Conservation (phyloP, 2,113 vertebrate species). For the Junco hyemalis region DNA sequence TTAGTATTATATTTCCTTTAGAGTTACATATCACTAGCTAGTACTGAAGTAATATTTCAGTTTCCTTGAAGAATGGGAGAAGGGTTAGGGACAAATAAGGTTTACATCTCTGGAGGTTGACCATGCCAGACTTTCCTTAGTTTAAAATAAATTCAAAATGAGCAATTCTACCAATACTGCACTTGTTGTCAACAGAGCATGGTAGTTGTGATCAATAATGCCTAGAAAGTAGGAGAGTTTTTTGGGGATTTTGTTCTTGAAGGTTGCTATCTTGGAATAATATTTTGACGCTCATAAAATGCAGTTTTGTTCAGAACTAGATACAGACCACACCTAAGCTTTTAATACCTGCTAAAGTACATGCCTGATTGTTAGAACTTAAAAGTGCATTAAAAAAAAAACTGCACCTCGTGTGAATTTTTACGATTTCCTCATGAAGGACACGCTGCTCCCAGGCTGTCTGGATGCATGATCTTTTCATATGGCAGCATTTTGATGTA, state of each 20-base stretch:
- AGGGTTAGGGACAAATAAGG: background rate
- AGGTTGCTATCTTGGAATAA: background rate
- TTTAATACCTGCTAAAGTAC: background rate
- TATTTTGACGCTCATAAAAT: background rate
- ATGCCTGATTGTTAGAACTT: background rate
- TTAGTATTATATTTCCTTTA: background rate
- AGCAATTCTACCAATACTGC: background rate
- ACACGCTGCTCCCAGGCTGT: background rate
- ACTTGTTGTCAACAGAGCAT: background rate
- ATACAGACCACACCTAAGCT: background rate
- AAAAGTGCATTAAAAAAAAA: too few species aligned
- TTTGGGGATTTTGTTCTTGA: background rate
- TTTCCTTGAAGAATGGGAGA: background rate
- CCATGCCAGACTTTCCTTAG: background rate
- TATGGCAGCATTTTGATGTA: background rate
- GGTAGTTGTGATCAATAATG: background rate
- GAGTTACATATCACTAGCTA: accelerated
- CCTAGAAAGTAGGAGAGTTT: background rate
- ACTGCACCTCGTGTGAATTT: background rate
- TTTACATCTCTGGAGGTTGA: background rate
- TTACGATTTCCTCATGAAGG: background rate
- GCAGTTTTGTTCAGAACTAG: background rate
- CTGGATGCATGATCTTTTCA: background rate
- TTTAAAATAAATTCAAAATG: background rate
- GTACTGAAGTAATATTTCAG: background rate